A percentile compares a stretch with the other conserved stretches of the same genome.
These are phyloP conservation scores for Chromoteleia sp. DNA, from an alignment of 2,888 invertebrate species.

Conservation along the genomic window DNA sequence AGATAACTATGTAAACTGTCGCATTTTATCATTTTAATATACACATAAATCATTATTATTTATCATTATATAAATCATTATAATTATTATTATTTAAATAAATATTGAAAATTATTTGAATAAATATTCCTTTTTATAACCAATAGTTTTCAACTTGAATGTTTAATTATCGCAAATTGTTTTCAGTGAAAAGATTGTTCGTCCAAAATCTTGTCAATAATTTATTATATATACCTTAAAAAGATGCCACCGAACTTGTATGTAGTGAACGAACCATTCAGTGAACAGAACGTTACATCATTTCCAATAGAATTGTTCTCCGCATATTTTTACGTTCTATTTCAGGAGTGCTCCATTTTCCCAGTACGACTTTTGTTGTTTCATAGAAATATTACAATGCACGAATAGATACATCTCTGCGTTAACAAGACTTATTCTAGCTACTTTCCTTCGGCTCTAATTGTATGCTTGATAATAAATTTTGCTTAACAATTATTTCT, in stretches of 20 bases:
- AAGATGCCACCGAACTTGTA: not conserved
- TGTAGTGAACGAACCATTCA: constrained; percentile 4
- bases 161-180: no score
- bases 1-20: constrained; percentile 2
- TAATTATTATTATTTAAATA: no score
- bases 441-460: not conserved
- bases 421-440: not conserved
- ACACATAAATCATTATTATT: not conserved
- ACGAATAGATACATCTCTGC: not conserved
- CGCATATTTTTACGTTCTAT: constrained; percentile 28
- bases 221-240: constrained; percentile 2
- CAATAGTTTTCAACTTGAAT: no score
- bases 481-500: not conserved
- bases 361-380: constrained; percentile 34
- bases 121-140: no score
- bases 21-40: not conserved
- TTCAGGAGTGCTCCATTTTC: constrained; percentile 23
- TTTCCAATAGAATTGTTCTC: constrained; percentile 19
- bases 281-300: constrained; percentile 22
- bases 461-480: not conserved
- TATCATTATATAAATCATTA: no score
- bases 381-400: constrained; percentile 23
- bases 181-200: no score
- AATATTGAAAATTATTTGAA: no score
- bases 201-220: no score